Evolutionary conservation across 2,797 vertebrate species (phyloP).

Genomic region (Rhincodon typus): DNA sequence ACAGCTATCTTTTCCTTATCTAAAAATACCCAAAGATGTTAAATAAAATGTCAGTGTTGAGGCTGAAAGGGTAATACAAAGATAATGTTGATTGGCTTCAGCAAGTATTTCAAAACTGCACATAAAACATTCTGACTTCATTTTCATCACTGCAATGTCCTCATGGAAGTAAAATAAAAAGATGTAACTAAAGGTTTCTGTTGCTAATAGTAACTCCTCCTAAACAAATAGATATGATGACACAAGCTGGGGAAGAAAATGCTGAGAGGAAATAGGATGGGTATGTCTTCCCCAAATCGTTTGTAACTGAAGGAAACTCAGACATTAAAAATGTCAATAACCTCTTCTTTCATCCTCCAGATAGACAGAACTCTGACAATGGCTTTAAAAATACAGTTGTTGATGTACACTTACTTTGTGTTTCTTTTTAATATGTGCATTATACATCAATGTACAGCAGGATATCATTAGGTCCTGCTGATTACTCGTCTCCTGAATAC

Average conservation of each 20-base stretch:
- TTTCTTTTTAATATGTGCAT: slow-evolving; percentile 43
- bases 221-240: background rate
- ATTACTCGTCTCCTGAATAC: slow-evolving; percentile 44
- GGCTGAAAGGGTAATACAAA: background rate
- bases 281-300: background rate
- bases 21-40: background rate
- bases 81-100: background rate
- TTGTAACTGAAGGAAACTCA: background rate
- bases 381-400: slow-evolving; percentile 30
- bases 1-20: background rate
- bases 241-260: background rate
- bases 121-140: background rate
- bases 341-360: slow-evolving; percentile 2
- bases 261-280: background rate
- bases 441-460: slow-evolving; percentile 42
- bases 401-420: slow-evolving; percentile 39
- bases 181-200: background rate
- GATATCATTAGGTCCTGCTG: slow-evolving; percentile 51
- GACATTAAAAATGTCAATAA: background rate
- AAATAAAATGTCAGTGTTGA: background rate
- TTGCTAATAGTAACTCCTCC: slow-evolving; percentile 16
- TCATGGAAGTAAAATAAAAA: background rate
- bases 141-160: background rate
- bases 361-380: background rate
- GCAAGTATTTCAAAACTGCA: background rate